Base-by-base conservation (phyloP, 2,888 invertebrate genomes). In the Drosophila cracens region DNA sequence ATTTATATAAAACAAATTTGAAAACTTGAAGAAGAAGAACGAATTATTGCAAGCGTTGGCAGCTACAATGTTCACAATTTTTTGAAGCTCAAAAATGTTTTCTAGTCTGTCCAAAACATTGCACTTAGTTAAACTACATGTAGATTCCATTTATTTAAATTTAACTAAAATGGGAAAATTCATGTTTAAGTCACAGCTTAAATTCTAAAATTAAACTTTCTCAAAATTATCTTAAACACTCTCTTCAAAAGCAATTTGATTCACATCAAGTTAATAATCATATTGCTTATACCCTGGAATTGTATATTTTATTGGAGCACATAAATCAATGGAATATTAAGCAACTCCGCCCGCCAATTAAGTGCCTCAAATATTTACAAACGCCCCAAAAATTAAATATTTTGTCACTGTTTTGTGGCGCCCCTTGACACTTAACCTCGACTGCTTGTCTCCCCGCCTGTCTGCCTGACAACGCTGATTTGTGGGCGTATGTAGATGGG, bases 281-380 rank as follows among this genome's bases (percentile, higher is more conserved):
- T 27, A 18, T 27, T 27, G 4, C 0, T 4, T 0, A 10, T 11
- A 69, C 10, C 13, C 31, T 25, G 5, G 11, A 27, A 56, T 10
- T 31, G 7, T 46, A 29, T 36, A 25, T 18, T 48, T 21, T 48
- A 59, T 27, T 38, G 31, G 31, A 36, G 54, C n/a, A 56, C 62
- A 79, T 81, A 79, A 81, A 81, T 79, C 81, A 81, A 73, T 73
- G 59, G 31, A 56, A 49, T 21, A 59, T 48, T 63, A 31, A 21
- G 27, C 27, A 33, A n/a, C 29, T 56, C 74, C 81, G 54, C 57
- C 66, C 56, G 46, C 86, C 86, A 87, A 87, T 89, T 89, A 89
- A 89, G 89, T 87, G 89, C 61, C 87, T 79, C 84, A 87, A 85
- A 85, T 89, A 89, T 85, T 85, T 85, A 89, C 83, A 81, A 85